Evolutionary conservation across 2,888 invertebrate species (phyloP), one percentile per base, ranked within the genome.

Genomic region (Cerastoderma edule): DNA sequence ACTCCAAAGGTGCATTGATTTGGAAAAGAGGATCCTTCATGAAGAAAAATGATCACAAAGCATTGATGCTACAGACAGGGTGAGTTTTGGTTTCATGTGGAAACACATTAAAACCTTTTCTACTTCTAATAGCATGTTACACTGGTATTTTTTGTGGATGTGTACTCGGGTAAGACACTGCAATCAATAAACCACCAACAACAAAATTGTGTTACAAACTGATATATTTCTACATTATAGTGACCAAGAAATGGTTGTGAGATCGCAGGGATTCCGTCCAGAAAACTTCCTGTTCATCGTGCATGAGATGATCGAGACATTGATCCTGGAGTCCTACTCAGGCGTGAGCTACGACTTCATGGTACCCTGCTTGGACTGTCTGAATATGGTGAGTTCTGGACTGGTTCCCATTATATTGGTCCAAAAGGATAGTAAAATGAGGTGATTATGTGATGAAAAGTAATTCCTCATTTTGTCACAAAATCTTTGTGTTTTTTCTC

Each of bases 11-110:
- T 22, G 85, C 89, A 19, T 73, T 87, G 50, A 87, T 93, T 65
- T 93, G 93, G 93, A 92, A 92, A 83, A 89, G 89, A 63, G 93
- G 93, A 5, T 91, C 91, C n/a, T 78, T 91, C 60, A 84, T 93
- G 63, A 88, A 87, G 78, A 92, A 93, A 72, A 92, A 92, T 71
- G 78, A 87, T 53, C 92, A 93, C 76, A 78, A 85, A 19, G 92
- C 92, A 22, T 75, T 92, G 4, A 77, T 92, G 44, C 80, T 88
- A n/a, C 91, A 92, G 69, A 86, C 83, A 28, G 86, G 86, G 89
- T 90, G 78, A 66, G 79, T n/a, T n/a, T 39, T 39, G 8, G 39
- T 10, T 39, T 39, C 39, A 39, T 39, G 39, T 16, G 8, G 39
- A 8, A 39, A n/a, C n/a, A n/a, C n/a, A n/a, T n/a, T n/a, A n/a